phyloP scores from a whole-genome alignment of 35 echinoderm and acorn worm genomes.

The Ophioderma brevispina region DNA sequence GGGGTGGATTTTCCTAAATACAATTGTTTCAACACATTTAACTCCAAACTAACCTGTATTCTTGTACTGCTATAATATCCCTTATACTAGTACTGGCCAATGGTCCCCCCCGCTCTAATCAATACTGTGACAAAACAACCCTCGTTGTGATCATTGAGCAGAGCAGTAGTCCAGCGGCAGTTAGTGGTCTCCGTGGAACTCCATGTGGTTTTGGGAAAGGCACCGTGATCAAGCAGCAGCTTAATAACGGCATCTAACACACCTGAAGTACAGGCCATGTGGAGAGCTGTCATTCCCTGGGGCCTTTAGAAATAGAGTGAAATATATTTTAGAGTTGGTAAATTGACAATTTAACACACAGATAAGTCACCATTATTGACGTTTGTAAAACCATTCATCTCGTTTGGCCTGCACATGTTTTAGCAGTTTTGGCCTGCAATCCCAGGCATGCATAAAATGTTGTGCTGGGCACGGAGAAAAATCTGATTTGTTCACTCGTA shows the following conservation, averaged over 20 bases:
- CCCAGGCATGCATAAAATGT: no score
- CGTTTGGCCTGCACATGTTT: no score
- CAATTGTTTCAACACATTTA: no score
- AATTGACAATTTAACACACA: no score
- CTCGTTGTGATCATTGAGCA: slow-evolving; percentile 90
- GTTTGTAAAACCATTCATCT: no score
- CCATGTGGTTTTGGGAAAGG: slow-evolving; percentile 98
- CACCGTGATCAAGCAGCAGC: slow-evolving; percentile 78
- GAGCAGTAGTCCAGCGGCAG: slow-evolving; percentile 89
- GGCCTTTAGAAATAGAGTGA: no score
- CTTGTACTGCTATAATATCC: slow-evolving; percentile 84
- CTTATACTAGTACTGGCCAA: slow-evolving; percentile 89
- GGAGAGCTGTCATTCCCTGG: slow-evolving; percentile 96
- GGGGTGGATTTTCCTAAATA: no score
- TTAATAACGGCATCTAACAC: slow-evolving; percentile 78
- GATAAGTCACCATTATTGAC: no score
- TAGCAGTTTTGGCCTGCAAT: no score
- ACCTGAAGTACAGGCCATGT: slow-evolving; percentile 93
- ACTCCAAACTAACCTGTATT: slow-evolving; percentile 81
- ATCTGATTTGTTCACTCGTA: no score
- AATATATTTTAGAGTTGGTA: no score
- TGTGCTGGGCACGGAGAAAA: no score
- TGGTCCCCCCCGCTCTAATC: slow-evolving; percentile 95
- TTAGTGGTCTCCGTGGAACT: slow-evolving; percentile 86
- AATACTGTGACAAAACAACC: slow-evolving; percentile 92